These are phyloP conservation scores for Lordiphosa andalusiaca DNA, from an alignment of 2,888 invertebrate genomes.

Conservation along the genomic window DNA sequence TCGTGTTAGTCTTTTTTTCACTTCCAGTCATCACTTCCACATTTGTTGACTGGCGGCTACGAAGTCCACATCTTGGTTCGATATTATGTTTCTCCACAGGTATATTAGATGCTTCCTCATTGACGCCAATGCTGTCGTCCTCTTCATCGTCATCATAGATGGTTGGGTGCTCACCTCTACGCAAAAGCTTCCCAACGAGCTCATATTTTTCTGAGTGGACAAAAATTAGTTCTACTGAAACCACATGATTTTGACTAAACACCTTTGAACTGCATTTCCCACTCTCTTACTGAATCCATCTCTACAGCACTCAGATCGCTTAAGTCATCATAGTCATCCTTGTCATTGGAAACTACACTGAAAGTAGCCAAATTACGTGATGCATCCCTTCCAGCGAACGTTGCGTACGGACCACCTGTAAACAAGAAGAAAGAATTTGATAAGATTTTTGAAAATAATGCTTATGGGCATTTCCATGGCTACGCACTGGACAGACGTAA, in stretches of 20 bases:
- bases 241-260: neutral
- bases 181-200: conserved; percentile 92
- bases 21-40: conserved; percentile 3
- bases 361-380: conserved; percentile 97
- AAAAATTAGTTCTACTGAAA: neutral
- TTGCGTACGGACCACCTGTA: conserved; percentile 91
- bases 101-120: conserved; percentile 11
- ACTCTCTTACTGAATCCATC: conserved; percentile 97
- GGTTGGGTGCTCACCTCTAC: conserved; percentile 93
- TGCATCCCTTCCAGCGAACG: conserved; percentile 97
- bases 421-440: neutral
- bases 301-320: conserved; percentile 95
- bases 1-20: neutral
- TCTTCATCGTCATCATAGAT: conserved; percentile 85
- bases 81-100: neutral
- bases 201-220: conserved; percentile 88
- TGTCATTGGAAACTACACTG: conserved; percentile 88
- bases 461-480: too few species aligned
- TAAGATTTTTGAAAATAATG: too few species aligned
- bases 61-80: conserved; percentile 2
- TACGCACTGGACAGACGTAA: too few species aligned
- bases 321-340: conserved; percentile 95
- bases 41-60: conserved; percentile 13
- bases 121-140: conserved; percentile 21
- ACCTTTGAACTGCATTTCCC: conserved; percentile 97